Conservation (phyloP, 2,113 vertebrate genomes). For the Ictalurus furcatus region DNA sequence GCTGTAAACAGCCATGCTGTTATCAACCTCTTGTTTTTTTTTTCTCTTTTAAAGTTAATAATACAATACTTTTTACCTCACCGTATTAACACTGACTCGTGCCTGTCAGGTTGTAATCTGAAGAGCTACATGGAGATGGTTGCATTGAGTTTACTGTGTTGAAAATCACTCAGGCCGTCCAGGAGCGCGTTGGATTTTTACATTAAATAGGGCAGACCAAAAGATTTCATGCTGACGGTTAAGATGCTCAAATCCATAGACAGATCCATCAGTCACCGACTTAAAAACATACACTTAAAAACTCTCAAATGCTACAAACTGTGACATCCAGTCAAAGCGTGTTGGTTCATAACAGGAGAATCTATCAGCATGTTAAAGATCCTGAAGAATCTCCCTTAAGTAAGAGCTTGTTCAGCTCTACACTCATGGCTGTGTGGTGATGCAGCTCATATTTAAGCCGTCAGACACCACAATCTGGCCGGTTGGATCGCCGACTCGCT, state of each 20-base stretch:
- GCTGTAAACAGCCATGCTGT: too few species aligned
- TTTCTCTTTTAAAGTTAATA: too few species aligned
- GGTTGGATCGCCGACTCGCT: slow-evolving; percentile 18
- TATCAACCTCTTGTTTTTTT: too few species aligned
- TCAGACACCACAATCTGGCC: slow-evolving; percentile 49
- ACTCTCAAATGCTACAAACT: not conserved
- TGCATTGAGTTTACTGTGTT: too few species aligned
- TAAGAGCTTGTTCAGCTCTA: not conserved
- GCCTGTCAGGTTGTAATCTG: too few species aligned
- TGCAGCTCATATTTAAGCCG: slow-evolving; percentile 9
- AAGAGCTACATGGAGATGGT: too few species aligned
- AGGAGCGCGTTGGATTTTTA: not conserved
- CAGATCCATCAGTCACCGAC: not conserved
- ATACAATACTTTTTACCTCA: too few species aligned
- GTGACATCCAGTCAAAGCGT: not conserved
- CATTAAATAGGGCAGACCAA: not conserved
- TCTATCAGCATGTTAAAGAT: not conserved
- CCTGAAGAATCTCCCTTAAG: not conserved
- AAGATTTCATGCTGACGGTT: not conserved
- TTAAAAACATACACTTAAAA: not conserved
- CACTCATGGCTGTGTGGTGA: slow-evolving; percentile 17
- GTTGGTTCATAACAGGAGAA: not conserved
- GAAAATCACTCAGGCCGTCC: too few species aligned
- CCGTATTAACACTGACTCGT: too few species aligned
- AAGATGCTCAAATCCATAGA: not conserved